Evolutionary conservation across 1,140 invertebrate species (phyloP), one percentile per base, ranked within the genome.

Genomic region (Drosophila sp.): DNA sequence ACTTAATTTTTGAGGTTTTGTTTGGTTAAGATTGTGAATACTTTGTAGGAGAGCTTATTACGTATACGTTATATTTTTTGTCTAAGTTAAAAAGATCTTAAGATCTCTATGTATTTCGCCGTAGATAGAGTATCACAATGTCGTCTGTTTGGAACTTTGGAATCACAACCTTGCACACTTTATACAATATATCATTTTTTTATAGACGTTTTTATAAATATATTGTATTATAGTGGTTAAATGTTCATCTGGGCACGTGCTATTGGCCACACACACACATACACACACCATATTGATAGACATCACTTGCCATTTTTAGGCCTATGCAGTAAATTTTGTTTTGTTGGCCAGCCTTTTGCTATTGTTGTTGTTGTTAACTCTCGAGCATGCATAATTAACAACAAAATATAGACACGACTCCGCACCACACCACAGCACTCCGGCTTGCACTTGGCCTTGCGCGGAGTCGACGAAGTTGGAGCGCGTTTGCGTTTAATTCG

Each of bases 361-460:
- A 38, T 70, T 73, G 57, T 70, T 60, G 58, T 63, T 73, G 69
- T 60, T 41, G 72, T 73, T 76, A 66, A 73, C 67, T 63, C 67
- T 77, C 23, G 62, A 77, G 74, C 47, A 66, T 71, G 75, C 66
- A 77, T 76, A 76, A 76, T 76, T 76, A 76, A 76, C 76, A 70
- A 62, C 57, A 41, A 54, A 33, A 35, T 58, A 27, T 32, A 70
- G n/a, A 70, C 65, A 73, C 62, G 41, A 76, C 67, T 77, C 47
- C 74, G 11, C 35, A 11, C 35, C 35, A 35, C 33, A 8, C 3
- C 7, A 8, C 33, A 8, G 35, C 35, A 10, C 17, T 17, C 17
- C 8, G 76, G 74, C 70, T 80, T 87, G 84, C 84, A 89, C 84
- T 89, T 84, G 84, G 80, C 84, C 84, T 89, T 89, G 66, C 55